Conservation (phyloP, 2,113 vertebrate species). For the Jacana jacana region DNA sequence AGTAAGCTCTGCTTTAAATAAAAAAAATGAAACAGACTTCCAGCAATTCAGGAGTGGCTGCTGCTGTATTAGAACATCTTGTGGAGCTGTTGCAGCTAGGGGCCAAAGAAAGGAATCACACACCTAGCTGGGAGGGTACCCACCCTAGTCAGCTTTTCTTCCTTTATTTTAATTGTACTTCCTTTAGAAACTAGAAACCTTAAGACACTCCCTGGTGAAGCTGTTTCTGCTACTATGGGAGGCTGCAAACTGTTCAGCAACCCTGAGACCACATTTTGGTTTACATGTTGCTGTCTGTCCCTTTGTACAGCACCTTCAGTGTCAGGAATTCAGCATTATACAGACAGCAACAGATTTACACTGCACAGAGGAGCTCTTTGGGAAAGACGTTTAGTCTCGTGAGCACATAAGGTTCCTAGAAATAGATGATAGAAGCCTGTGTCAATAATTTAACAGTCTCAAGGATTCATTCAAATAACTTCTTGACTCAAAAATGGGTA, state of each 20-base stretch:
- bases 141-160: not conserved
- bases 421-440: rapidly evolving
- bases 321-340: not conserved
- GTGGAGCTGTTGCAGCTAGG: not conserved
- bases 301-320: not conserved
- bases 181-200: not conserved
- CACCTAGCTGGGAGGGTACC: not conserved
- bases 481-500: not conserved
- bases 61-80: no score
- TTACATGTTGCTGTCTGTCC: not conserved
- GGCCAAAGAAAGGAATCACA: not conserved
- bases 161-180: not conserved
- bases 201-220: not conserved
- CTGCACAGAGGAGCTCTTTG: rapidly evolving
- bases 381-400: not conserved
- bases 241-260: not conserved
- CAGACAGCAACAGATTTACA: not conserved
- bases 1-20: not conserved
- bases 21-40: not conserved
- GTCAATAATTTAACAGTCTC: rapidly evolving
- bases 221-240: rapidly evolving
- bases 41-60: not conserved
- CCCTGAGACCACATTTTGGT: not conserved
- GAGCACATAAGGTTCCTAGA: rapidly evolving
- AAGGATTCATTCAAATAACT: not conserved